A percentile compares a stretch with the other conserved stretches of the same genome.
phyloP scores from a whole-genome alignment of 2,888 invertebrate species.

The Harpagoxenus sublaevis region DNA sequence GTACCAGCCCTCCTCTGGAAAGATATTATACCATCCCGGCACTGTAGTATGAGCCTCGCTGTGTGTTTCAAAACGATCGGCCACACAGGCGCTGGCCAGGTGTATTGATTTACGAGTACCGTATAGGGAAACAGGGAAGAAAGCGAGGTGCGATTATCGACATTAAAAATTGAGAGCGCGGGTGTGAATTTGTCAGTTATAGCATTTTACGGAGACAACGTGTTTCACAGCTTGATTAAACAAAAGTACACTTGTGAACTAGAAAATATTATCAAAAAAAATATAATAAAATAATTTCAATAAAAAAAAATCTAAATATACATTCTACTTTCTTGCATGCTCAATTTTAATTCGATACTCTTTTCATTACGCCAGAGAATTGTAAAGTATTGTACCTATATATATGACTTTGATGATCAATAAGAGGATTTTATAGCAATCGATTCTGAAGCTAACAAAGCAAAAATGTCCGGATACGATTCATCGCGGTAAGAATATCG shows the following conservation, averaged over 20 bases:
- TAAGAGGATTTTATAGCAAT: not conserved
- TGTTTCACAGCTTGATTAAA: not conserved
- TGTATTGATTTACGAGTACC: slow-evolving; percentile 36
- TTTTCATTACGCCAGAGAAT: not conserved
- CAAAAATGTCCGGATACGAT: not conserved
- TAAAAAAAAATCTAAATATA: not conserved
- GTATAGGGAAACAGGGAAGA: not conserved
- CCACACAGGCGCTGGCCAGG: slow-evolving; percentile 8
- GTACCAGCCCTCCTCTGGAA: slow-evolving; percentile 21
- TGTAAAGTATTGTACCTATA: not conserved
- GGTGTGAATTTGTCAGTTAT: not conserved
- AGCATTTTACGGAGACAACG: not conserved
- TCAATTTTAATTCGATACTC: not conserved
- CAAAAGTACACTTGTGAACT: not conserved
- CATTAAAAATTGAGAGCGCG: slow-evolving; percentile 5
- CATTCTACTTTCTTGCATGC: not conserved
- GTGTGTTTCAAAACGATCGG: slow-evolving; percentile 9
- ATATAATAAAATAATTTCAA: not conserved
- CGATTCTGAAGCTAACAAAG: not conserved
- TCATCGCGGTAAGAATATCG: not conserved
- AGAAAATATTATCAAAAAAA: not conserved
- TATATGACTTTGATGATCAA: not conserved
- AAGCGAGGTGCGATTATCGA: slow-evolving; percentile 3
- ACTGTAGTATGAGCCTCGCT: not conserved
- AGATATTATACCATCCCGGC: slow-evolving; percentile 40